Base-by-base conservation (phyloP, 2,113 vertebrate genomes). In the Hippolais icterina region DNA sequence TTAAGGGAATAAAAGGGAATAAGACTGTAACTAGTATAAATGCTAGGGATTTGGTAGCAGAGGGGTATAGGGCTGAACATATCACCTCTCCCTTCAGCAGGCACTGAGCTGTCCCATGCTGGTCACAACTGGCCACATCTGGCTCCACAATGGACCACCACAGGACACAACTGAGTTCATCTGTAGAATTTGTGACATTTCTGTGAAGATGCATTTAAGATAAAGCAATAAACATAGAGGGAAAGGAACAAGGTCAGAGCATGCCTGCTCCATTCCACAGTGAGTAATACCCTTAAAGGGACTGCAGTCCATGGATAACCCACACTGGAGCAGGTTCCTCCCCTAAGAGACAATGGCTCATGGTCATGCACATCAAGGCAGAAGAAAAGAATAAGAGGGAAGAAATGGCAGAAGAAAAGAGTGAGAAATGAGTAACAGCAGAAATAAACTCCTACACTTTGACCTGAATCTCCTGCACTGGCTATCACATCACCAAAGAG, bases 31-130 rank as follows among this genome's bases (percentile, higher is more conserved):
- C n/a, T 57, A 10, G 19, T 31, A 66, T 25, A 65, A 89, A 70
- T 20, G 5, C 11, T 14, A 74, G 33, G 2, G 11, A 9, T 41
- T 77, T 83, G 11, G 27, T 14, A n/a, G 24, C 2, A 11, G 20
- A 12, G 12, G 11, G 4, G 4, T 1, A 3, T 4, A 10, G 11
- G 5, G 7, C 10, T 59, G 35, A 54, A 49, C 4, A 23, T 16
- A 28, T 46, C 29, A 78, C 4, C 3, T 64, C 41, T 80, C 16
- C 25, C 22, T 78, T 4, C 63, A 7, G 22, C 15, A 44, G 4
- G 7, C n/a, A 64, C 44, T 25, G 27, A 19, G 7, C 15, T 75
- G 25, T 24, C 33, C 35, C 10, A 23, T 28, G 33, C 25, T 63
- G 17, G 22, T n/a, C 44, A 60, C 29, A 69, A 27, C 14, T 39